Conservation (phyloP, 2,113 vertebrate species). For the Okapia johnstoni region DNA sequence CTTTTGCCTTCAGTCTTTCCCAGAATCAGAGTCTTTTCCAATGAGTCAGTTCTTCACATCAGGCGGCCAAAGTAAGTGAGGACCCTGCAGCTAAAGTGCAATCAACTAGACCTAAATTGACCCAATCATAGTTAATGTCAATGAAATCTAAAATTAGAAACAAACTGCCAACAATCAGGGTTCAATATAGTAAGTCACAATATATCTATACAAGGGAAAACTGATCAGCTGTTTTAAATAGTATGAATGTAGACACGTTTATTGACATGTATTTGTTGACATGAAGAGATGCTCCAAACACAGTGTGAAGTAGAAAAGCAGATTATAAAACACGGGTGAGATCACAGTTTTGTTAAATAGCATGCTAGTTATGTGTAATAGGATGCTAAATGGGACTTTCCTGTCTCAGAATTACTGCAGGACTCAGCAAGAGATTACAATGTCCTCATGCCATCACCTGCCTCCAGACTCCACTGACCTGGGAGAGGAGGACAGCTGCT, state of each 20-base stretch:
- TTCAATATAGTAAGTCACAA: neutral
- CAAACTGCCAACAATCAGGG: neutral
- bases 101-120: neutral
- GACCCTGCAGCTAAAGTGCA: neutral
- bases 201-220: neutral
- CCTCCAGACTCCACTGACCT: neutral
- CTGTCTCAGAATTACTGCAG: neutral
- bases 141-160: slow-evolving; percentile 29
- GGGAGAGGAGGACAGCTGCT: neutral
- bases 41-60: neutral
- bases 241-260: neutral
- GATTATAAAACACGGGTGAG: neutral
- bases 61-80: neutral
- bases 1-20: neutral
- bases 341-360: neutral
- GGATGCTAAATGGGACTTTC: neutral
- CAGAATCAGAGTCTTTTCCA: neutral
- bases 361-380: neutral
- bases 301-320: neutral
- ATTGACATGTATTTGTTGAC: neutral
- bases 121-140: neutral
- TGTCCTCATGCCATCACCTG: fast-evolving
- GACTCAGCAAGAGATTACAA: neutral
- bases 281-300: neutral
- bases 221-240: neutral